Evolutionary conservation across 2,113 vertebrate species (phyloP).

Genomic region (Petrocephalus zakoni): DNA sequence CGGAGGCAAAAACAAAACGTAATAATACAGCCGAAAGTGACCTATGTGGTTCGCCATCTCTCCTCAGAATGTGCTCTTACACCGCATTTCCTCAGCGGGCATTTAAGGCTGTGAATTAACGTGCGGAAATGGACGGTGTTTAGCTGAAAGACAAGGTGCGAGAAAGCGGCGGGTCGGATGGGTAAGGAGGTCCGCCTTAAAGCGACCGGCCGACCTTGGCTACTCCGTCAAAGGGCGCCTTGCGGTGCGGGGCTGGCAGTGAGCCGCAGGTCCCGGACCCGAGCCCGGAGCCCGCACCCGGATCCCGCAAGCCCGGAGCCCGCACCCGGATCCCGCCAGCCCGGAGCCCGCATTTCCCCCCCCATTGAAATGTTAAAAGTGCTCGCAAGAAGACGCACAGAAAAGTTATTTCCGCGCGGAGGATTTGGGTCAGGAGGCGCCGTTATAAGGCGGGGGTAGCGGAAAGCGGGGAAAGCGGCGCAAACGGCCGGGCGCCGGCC

Average conservation of each 20-base stretch:
- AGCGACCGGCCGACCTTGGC: neutral
- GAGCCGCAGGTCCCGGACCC: too few species aligned
- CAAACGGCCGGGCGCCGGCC: neutral
- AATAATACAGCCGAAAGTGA: neutral
- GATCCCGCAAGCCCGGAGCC: too few species aligned
- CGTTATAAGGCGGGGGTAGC: neutral
- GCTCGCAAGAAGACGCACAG: neutral
- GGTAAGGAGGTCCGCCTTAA: neutral
- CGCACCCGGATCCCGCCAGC: too few species aligned
- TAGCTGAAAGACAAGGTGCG: neutral
- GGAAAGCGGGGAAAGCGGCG: neutral
- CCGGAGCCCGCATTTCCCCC: too few species aligned
- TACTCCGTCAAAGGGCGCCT: neutral
- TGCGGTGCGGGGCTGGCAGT: too few species aligned
- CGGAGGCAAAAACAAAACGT: neutral
- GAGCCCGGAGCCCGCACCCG: too few species aligned
- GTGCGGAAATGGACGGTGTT: neutral
- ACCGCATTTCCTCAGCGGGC: neutral
- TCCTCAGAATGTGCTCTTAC: neutral
- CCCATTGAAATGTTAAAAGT: neutral
- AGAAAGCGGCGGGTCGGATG: neutral
- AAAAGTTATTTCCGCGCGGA: neutral
- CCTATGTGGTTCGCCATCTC: neutral
- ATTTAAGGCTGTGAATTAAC: neutral
- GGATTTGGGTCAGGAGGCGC: slow-evolving; percentile 3